Evolutionary conservation across 2,888 invertebrate species (phyloP), one percentile per base, ranked within the genome.

Genomic region (Acholoe squamosa): DNA sequence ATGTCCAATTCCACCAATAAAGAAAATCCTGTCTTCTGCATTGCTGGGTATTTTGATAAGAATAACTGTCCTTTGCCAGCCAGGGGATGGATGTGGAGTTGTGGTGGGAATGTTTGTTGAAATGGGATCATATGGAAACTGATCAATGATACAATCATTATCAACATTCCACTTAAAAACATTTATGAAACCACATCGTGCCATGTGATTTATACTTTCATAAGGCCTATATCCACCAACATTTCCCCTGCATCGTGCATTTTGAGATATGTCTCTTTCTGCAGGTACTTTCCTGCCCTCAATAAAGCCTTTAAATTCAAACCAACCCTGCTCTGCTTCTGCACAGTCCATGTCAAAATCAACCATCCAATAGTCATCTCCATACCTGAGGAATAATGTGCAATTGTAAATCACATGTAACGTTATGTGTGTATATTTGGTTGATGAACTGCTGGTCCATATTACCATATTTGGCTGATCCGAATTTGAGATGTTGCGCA

Each of bases 321-420:
- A 96, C 95, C 95, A 96, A 54, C 96, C 95, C 16, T 94, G 3
- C 54, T 95, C 93, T 0, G 95, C 93, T 90, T 94, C 92, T 5
- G 93, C 92, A 92, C 96, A 96, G 92, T 96, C 95, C 95, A 96
- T 95, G 52, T 94, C 93, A 51, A 96, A 89, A 89, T 95, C 95
- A 19, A 95, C 93, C 93, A 96, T 94, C 96, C 96, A 96, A 92
- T 95, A 96, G 89, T 94, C 94, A 16, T 94, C 93, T 0, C 95
- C 96, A 91, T 93, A 95, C 89, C 92, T 88, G 90, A 61, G 10
- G 43, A 43, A 43, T 43, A 43, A 7, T 3, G 10, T 43, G 10
- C 43, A 43, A 43, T 43, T 10, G 10, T 43, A 43, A n/a, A n/a
- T n/a, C n/a, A n/a, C n/a, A n/a, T n/a, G n/a, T n/a, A n/a, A n/a